Evolutionary conservation across 2,797 vertebrate species (phyloP), one percentile per base, ranked within the genome.

Genomic region (Takifugu ocellatus): DNA sequence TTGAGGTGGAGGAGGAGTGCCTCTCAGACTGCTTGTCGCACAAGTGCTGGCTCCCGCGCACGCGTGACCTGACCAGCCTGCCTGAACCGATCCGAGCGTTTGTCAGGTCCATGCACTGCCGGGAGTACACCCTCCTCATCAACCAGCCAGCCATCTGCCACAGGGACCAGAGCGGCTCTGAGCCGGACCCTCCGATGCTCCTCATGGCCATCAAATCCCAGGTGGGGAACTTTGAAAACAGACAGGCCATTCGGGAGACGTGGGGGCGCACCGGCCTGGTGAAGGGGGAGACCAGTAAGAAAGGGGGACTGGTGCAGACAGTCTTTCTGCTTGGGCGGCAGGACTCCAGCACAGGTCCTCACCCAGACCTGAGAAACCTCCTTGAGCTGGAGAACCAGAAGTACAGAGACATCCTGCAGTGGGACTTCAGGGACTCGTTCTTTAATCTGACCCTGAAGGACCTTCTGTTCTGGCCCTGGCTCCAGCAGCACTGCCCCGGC

Each of bases 391-490:
- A 89, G 70, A 89, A 66, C 71, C 57, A 43, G 5, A 73, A 71
- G 43, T 80, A 91, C 29, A 43, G 78, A 6, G 92, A 93, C 33
- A 90, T 93, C 59, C 76, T 93, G 1, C 89, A 88, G 56, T 93
- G 92, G 92, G 92, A 93, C 66, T 93, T 93, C 59, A 71, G 66
- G 51, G 92, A 93, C 66, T 84, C 87, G 2, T 93, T 93, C 70
- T 92, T 85, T 49, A 93, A 93, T 79, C 77, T 93, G 44, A 93
- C 91, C 7, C 70, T 93, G 1, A 93, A 93, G 61, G 92, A 93
- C 46, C 42, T 92, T 27, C 70, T 92, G 21, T 92, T 93, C 59
- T 92, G 91, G 90, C 61, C 59, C 0, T 93, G 92, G 92, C 47
- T 93, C 17, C 54, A 79, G 21, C 42, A 71, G 2, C 71, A 79